Percentiles rank a stretch among this genome's conserved stretches.
These are phyloP conservation scores for Halcyon leucocephala DNA, from an alignment of 2,797 vertebrate genomes.

Conservation along the genomic window DNA sequence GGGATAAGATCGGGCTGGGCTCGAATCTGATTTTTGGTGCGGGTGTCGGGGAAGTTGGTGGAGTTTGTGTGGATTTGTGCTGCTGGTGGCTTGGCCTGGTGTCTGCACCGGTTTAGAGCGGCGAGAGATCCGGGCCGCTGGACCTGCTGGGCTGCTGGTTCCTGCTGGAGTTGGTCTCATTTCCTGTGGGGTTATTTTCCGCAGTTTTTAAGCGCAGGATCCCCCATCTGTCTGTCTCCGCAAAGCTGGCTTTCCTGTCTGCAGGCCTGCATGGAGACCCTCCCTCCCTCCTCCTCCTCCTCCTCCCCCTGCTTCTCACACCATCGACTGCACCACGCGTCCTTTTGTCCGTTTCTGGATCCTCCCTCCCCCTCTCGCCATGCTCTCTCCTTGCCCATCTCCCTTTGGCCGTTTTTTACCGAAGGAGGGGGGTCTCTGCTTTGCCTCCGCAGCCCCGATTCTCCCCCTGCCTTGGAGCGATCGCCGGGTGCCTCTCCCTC, in stretches of 20 bases:
- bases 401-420: not conserved
- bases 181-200: constrained; percentile 18
- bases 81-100: not conserved
- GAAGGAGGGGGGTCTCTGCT: not conserved
- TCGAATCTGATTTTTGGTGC: too few species aligned
- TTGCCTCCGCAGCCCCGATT: not conserved
- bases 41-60: not conserved
- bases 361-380: constrained; percentile 25
- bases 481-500: not conserved
- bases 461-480: not conserved
- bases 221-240: constrained; percentile 34
- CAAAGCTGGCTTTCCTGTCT: constrained; percentile 56
- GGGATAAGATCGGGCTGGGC: not conserved
- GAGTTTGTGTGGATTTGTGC: not conserved
- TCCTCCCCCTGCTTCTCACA: constrained; percentile 29
- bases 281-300: constrained; percentile 47
- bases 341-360: constrained; percentile 62
- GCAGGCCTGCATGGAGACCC: constrained; percentile 52
- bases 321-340: constrained; percentile 43
- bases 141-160: not conserved
- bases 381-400: not conserved
- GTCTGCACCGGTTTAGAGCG: not conserved
- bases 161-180: not conserved
- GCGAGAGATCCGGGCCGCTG: not conserved
- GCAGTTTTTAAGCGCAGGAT: constrained; percentile 3